Evolutionary conservation across 2,797 vertebrate species (phyloP), one percentile per base, ranked within the genome.

Genomic region (Diceros bicornis): DNA sequence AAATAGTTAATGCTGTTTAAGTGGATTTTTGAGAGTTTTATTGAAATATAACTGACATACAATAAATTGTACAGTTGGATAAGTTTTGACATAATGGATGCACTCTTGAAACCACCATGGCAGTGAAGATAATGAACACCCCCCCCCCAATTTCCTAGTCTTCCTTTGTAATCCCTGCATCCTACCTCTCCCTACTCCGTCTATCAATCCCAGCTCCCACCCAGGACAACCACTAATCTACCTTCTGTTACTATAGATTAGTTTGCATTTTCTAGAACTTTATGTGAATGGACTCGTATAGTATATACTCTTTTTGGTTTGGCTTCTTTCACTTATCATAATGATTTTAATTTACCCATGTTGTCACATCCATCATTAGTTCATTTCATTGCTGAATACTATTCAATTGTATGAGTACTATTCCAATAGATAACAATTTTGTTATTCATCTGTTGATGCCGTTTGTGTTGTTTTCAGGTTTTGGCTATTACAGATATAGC

Each of bases 401-500:
- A 1, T 77, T 89, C 9, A 29, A 29, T 52, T 91, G 2, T 93
- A 41, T 95, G 37, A 88, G 69, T 68, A 44, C 47, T 68, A 32
- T 64, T 93, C 59, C 41, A 81, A 16, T 50, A 66, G 29, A 20
- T 89, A 71, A 59, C 20, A 64, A 0, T 81, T 52, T 85, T 74
- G 16, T 50, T 91, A 75, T 52, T 55, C 23, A 59, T 88, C 55
- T 81, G 50, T 68, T 91, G 32, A 44, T 89, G n/a, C 17, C n/a
- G 29, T 95, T 92, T 74, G 57, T 29, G 18, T 92, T 89, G 37
- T 82, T 97, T 89, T 52, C 62, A 81, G 66, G 55, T 91, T 92
- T 92, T 64, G 71, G 37, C 72, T 95, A 52, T 86, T 95, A 50
- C 27, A 91, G 47, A 84, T 87, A 78, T 2, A 92, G 62, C 34